Percentiles rank a stretch among this genome's conserved stretches.
Conservation (phyloP, 2,113 vertebrate species). For the Solea solea region DNA sequence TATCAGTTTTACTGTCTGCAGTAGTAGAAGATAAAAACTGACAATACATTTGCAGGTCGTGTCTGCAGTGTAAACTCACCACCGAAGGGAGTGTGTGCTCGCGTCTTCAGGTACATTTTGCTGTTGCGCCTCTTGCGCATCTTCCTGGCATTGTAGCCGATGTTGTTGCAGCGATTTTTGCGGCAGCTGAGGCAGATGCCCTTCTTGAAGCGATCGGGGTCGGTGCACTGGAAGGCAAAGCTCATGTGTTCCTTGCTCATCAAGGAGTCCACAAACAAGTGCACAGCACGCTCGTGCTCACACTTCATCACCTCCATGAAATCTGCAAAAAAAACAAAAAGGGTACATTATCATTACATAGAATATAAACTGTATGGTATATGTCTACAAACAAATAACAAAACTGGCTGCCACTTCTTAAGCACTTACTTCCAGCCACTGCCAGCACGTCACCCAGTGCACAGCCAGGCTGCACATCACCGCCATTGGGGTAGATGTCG, state of each 20-base stretch:
- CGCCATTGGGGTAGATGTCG: slow-evolving; percentile 95
- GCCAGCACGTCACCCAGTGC: slow-evolving; percentile 85
- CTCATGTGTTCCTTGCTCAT: slow-evolving; percentile 92
- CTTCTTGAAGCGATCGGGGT: slow-evolving; percentile 92
- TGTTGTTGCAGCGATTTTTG: slow-evolving; percentile 93
- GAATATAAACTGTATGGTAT: background rate
- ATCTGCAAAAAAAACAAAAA: slow-evolving; percentile 70
- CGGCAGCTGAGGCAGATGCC: slow-evolving; percentile 98
- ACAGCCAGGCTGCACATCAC: slow-evolving; percentile 94
- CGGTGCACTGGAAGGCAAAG: slow-evolving; percentile 92
- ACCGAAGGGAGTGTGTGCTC: slow-evolving; percentile 91
- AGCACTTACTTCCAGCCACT: slow-evolving; percentile 88
- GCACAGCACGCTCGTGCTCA: slow-evolving; percentile 92
- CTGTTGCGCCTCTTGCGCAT: slow-evolving; percentile 87
- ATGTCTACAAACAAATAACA: background rate
- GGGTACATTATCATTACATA: background rate
- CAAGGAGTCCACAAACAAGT: slow-evolving; percentile 95
- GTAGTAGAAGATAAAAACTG: slow-evolving; percentile 5
- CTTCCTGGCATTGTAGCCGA: slow-evolving; percentile 91
- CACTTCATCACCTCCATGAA: slow-evolving; percentile 90
- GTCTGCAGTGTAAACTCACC: slow-evolving; percentile 73
- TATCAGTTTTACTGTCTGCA: slow-evolving; percentile 15
- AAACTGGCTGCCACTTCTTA: background rate
- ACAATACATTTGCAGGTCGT: background rate
- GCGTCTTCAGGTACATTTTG: slow-evolving; percentile 97